Percentiles rank a stretch among this genome's conserved stretches.
Evolutionary conservation across 2,113 vertebrate species (phyloP).

Genomic region (Ranitomeya imitator): DNA sequence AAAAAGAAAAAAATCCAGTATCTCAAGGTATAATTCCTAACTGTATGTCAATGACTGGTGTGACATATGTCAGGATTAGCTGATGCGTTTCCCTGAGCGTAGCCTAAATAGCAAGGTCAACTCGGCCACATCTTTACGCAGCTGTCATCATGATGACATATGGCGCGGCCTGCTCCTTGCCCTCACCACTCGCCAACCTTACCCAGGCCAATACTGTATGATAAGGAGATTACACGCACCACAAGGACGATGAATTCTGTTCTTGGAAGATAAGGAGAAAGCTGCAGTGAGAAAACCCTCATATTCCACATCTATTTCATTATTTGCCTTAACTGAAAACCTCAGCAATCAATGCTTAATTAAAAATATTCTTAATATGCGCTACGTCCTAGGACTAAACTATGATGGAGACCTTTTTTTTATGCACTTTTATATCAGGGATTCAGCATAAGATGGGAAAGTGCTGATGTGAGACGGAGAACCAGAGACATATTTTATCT

Average conservation of each 20-base stretch:
- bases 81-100: too few species aligned
- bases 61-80: too few species aligned
- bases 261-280: too few species aligned
- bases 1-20: too few species aligned
- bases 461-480: constrained; percentile 46
- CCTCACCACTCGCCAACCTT: neutral
- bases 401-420: constrained; percentile 6
- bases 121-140: too few species aligned
- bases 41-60: too few species aligned
- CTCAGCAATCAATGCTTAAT: constrained; percentile 35
- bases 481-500: constrained; percentile 49
- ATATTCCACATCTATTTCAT: constrained; percentile 2
- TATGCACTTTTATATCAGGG: constrained; percentile 31
- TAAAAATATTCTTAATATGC: constrained; percentile 42
- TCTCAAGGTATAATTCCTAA: too few species aligned
- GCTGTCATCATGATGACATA: neutral
- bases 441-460: constrained; percentile 37
- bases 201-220: neutral
- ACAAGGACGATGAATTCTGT: neutral
- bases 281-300: neutral
- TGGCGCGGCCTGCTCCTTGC: neutral
- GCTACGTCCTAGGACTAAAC: neutral
- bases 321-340: constrained; percentile 22
- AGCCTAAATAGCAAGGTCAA: neutral
- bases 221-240: neutral